Conservation (phyloP, 2,113 vertebrate species). For the Holacanthus passer region DNA sequence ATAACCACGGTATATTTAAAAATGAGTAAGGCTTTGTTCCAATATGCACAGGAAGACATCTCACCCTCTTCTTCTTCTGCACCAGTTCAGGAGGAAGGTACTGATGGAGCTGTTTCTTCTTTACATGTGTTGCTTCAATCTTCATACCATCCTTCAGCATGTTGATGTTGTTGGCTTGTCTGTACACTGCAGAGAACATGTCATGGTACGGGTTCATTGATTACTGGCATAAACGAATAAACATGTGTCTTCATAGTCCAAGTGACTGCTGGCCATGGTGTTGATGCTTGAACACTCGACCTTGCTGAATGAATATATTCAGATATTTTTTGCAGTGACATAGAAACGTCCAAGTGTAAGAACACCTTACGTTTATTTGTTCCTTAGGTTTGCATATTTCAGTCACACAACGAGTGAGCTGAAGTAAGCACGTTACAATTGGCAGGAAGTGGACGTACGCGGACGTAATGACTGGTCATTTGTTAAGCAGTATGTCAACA, state of each 20-base stretch:
- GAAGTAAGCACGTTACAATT: too few species aligned
- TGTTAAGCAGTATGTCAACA: too few species aligned
- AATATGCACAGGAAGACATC: background rate
- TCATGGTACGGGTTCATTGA: background rate
- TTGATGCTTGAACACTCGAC: background rate
- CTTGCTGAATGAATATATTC: background rate
- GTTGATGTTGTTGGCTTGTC: constrained; percentile 95
- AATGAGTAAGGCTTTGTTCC: background rate
- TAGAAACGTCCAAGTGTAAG: too few species aligned
- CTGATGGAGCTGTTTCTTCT: constrained; percentile 94
- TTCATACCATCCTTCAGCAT: constrained; percentile 97
- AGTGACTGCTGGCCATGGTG: background rate
- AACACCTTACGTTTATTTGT: too few species aligned
- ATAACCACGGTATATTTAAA: background rate
- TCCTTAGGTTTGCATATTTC: too few species aligned
- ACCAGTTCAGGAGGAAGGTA: constrained; percentile 93
- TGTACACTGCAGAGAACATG: constrained; percentile 88
- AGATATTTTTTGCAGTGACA: background rate
- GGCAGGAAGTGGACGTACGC: too few species aligned
- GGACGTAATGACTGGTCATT: too few species aligned
- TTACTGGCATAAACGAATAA: background rate
- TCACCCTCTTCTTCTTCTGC: constrained; percentile 95
- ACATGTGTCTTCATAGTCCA: too few species aligned
- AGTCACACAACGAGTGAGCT: too few species aligned
- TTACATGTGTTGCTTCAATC: constrained; percentile 96